Percentiles rank a stretch among this genome's conserved stretches.
phyloP scores from a whole-genome alignment of 2,888 invertebrate genomes.

The Acheta domesticus region DNA sequence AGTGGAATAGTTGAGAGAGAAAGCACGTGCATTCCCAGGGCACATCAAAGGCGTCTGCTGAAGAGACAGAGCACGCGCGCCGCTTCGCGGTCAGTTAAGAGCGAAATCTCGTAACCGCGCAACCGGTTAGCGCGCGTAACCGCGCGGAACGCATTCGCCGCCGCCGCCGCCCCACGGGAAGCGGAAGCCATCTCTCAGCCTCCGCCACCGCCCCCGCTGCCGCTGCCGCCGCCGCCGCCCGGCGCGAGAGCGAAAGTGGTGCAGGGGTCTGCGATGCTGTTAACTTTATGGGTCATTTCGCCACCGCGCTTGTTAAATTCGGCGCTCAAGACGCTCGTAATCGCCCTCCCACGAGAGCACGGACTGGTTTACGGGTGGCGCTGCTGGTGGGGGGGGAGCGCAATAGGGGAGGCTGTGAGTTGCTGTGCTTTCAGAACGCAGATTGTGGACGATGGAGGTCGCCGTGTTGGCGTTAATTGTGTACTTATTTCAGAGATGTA shows the following conservation, averaged over 20 bases:
- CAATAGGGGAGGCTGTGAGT: too few relatives aligned
- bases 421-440: too few relatives aligned
- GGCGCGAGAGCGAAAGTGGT: not conserved
- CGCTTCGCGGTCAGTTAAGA: too few relatives aligned
- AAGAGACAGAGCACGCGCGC: too few relatives aligned
- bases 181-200: not conserved
- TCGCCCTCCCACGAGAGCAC: not conserved
- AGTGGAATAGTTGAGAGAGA: too few relatives aligned
- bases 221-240: not conserved
- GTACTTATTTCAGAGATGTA: too few relatives aligned
- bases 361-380: not conserved
- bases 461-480: too few relatives aligned
- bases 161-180: not conserved
- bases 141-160: not conserved
- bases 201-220: not conserved
- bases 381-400: not conserved
- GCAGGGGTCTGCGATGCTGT: not conserved
- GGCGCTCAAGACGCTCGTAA: not conserved
- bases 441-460: too few relatives aligned
- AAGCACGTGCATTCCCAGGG: too few relatives aligned
- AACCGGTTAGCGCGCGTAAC: not conserved
- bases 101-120: too few relatives aligned
- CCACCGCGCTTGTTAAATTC: not conserved
- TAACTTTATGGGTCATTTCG: slow-evolving; percentile 18
- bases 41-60: too few relatives aligned